Conservation (phyloP, 2,113 vertebrate species). For the Hippoglossus stenolepis region DNA sequence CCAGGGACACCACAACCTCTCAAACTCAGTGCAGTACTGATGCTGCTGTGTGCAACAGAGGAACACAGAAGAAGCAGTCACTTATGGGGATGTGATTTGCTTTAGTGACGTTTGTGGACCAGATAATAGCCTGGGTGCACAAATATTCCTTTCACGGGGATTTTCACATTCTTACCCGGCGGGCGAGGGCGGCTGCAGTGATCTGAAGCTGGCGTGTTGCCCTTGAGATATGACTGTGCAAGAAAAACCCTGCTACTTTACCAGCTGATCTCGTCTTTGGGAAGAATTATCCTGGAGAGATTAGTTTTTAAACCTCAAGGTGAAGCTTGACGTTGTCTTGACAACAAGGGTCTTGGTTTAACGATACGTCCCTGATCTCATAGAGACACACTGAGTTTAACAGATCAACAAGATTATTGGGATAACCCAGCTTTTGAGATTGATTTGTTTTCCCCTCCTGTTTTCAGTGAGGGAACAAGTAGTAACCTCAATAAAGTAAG, state of each 20-base stretch:
- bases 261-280: constrained; percentile 4
- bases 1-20: constrained; percentile 51
- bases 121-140: neutral
- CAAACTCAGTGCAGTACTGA: constrained; percentile 2
- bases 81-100: neutral
- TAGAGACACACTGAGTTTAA: too few species aligned
- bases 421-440: too few species aligned
- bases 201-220: constrained; percentile 31
- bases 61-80: neutral
- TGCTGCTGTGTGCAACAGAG: neutral
- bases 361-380: neutral
- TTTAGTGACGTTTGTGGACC: neutral
- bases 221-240: constrained; percentile 46
- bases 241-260: neutral
- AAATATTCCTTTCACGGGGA: constrained; percentile 29
- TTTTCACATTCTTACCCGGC: constrained; percentile 18
- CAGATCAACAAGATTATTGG: too few species aligned
- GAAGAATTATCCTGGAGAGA: neutral
- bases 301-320: neutral
- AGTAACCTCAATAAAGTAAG: too few species aligned
- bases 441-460: too few species aligned
- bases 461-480: too few species aligned
- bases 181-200: constrained; percentile 19
- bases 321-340: neutral
- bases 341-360: neutral